Base-by-base conservation (phyloP, 2,888 invertebrate genomes). In the Geophilus truncorum region DNA sequence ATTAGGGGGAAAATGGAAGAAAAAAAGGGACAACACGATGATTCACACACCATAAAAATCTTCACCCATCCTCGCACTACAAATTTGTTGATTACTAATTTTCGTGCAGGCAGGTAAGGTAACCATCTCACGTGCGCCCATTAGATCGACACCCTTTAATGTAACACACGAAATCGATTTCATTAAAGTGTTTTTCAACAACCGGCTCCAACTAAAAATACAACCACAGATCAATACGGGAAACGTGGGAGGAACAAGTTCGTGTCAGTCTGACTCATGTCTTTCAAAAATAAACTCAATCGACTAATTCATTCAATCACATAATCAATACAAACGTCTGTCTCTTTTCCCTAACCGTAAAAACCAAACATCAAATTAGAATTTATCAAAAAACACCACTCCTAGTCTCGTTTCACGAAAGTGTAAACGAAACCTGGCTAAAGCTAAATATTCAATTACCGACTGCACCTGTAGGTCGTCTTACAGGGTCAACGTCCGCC, bases 71-170 rank as follows among this genome's bases (percentile, higher is more conserved):
- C 23, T 62, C 21, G 10, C 57, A 62, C 21, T 62, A 62, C 57
- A n/a, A 62, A 62, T 62, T 62, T 21, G 57, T 62, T 62, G 57
- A 62, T 62, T 62, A 62, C 21, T 62, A 62, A 62, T 62, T 62
- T 18, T 62, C 21, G 57, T 62, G 40, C 40, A 23, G 57, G 21
- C 23, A n/a, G n/a, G n/a, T n/a, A n/a, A 62, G 57, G 21, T 62
- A 62, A 21, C 23, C 57, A 62, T 10, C 57, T 62, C 57, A 62
- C 57, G 57, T 62, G 57, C 21, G 57, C 21, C 57, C 57, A 62
- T 62, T 23, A 62, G 21, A 9, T 62, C 21, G 18, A 62, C 21
- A 62, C 57, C 23, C 57, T 62, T 62, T 62, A 62, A 62, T 62
- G 57, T 18, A 23, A n/a, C n/a, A 62, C 40, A 62, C 21, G 10